Base-by-base conservation (phyloP, 2,797 vertebrate species). In the Peromyscus attwateri region DNA sequence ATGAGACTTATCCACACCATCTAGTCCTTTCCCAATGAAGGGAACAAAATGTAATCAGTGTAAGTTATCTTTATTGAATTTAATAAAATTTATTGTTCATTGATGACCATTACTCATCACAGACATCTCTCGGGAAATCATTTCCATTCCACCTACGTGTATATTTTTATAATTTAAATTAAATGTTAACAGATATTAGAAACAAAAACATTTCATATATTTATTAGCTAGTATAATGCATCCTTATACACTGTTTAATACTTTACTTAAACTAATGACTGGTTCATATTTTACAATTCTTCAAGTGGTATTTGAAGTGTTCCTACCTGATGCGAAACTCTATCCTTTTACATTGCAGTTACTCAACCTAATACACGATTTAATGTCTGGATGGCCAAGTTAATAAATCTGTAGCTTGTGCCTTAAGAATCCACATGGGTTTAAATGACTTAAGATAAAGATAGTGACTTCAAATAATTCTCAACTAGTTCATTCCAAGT, bases 361-460 rank as follows among this genome's bases (percentile, higher is more conserved):
- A 60, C 27, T 73, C 23, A 71, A 85, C 64, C 31, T 92, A 94
- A 87, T 75, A 76, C 8, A 66, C 13, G 11, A 91, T 40, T 66
- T 94, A 79, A 84, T 83, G 23, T 16, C 71, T 75, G 37, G 23
- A 87, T 19, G 37, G 3, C 75, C 87, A 70, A 77, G 10, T 73
- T 49, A 76, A 66, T 31, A 96, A 93, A 92, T 83, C 16, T 37
- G 92, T 25, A 23, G 16, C 13, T 55, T 79, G 34, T 80, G 85
- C 16, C 29, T 94, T 88, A 75, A 87, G 40, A 87, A 57, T 92
- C 27, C 70, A 89, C n/a, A 57, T 13, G 85, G 85, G 25, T 89
- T 96, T 80, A 49, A 91, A 95, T 92, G 55, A 64, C 52, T 37
- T 83, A 10, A 64, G 46, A 89, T 97, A 92, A 96, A 91, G 55